phyloP scores from a whole-genome alignment of 2,888 invertebrate species.

The Caenorhabditis uteleia region DNA sequence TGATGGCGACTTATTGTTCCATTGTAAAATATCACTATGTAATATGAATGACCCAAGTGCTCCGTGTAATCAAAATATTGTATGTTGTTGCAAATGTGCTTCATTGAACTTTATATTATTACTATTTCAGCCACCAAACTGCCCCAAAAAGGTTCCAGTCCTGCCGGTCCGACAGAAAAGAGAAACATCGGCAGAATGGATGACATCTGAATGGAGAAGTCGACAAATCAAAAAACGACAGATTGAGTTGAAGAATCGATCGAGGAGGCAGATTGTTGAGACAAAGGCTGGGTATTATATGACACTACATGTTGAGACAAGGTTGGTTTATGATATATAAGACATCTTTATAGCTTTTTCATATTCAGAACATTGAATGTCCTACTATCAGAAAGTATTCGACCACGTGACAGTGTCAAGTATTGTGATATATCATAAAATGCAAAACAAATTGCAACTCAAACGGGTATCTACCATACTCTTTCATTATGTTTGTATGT shows the following conservation, averaged over 20 bases:
- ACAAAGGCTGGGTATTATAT: slow-evolving; percentile 57
- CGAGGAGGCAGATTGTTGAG: slow-evolving; percentile 43
- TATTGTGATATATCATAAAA: slow-evolving; percentile 61
- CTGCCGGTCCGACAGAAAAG: slow-evolving; percentile 36
- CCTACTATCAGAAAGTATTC: slow-evolving; percentile 60
- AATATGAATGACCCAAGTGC: slow-evolving; percentile 55
- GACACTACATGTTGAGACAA: slow-evolving; percentile 60
- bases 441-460: background rate
- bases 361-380: slow-evolving; percentile 57
- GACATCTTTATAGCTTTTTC: no score
- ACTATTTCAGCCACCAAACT: slow-evolving; percentile 50
- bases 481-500: slow-evolving; percentile 2
- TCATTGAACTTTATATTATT: background rate
- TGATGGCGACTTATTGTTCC: slow-evolving; percentile 62
- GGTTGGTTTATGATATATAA: slow-evolving; percentile 9
- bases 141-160: slow-evolving; percentile 29
- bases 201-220: slow-evolving; percentile 18
- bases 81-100: slow-evolving; percentile 6
- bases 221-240: slow-evolving; percentile 31
- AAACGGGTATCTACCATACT: background rate
- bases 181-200: slow-evolving; percentile 11
- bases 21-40: slow-evolving; percentile 65
- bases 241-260: slow-evolving; percentile 37
- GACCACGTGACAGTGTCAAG: slow-evolving; percentile 56
- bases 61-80: slow-evolving; percentile 40